These are phyloP conservation scores for Pedionomus torquatus DNA, from an alignment of 2,113 vertebrate species.

Conservation along the genomic window DNA sequence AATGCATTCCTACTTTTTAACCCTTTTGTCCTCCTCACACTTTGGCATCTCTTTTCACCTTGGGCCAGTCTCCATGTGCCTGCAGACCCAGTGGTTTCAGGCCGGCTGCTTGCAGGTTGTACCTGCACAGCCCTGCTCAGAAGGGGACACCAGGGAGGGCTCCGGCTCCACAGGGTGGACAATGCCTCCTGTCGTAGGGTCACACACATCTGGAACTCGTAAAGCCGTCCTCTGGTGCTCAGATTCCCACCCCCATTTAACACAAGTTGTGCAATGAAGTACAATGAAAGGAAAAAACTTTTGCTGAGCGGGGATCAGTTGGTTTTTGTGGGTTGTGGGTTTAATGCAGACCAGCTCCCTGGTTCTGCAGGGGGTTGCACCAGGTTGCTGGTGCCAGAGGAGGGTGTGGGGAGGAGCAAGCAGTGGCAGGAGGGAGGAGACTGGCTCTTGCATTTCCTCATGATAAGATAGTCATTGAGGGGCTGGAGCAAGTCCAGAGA, in stretches of 20 bases:
- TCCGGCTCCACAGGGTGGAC: not conserved
- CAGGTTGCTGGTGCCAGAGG: not conserved
- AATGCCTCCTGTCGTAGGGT: not conserved
- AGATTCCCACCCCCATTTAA: not conserved
- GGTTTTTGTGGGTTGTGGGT: not conserved
- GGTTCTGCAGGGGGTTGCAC: not conserved
- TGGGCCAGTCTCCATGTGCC: not conserved
- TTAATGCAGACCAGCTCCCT: not conserved
- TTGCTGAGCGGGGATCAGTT: not conserved
- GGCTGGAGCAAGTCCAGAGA: no score
- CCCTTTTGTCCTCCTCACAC: not conserved
- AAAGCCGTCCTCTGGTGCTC: not conserved
- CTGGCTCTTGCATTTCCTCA: not conserved
- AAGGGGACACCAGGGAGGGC: not conserved
- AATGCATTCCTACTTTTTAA: not conserved
- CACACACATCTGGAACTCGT: not conserved
- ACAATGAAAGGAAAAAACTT: not conserved
- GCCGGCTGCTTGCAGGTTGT: accelerated
- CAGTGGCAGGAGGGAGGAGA: not conserved
- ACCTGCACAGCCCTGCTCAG: not conserved
- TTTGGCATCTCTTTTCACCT: not conserved
- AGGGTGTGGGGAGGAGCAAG: not conserved
- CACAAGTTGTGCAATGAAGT: not conserved
- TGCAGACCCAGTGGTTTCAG: not conserved
- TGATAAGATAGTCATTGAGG: no score